Evolutionary conservation across 2,888 invertebrate species (phyloP).

Genomic region (Polydrusus pterygomalis): DNA sequence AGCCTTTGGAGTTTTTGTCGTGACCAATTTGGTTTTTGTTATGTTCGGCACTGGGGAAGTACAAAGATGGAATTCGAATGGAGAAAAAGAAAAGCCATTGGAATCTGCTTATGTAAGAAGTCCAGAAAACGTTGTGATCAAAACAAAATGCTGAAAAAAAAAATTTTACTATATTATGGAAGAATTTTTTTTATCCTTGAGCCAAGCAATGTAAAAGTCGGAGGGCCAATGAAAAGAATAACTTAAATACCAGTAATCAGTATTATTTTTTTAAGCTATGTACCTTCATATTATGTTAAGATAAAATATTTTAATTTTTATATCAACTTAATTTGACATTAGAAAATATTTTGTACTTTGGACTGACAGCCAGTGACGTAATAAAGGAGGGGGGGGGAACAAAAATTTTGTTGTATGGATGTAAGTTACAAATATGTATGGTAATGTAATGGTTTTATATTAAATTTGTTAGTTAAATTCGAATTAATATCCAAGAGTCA

Average conservation of each 20-base stretch:
- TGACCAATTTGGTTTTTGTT: constrained; percentile 80
- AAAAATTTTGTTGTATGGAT: too few species aligned
- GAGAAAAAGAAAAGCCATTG: constrained; percentile 49
- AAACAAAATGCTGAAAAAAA: constrained; percentile 45
- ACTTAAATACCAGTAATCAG: neutral
- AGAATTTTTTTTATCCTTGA: neutral
- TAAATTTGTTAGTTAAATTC: too few species aligned
- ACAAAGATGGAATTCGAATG: constrained; percentile 59
- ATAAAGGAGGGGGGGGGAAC: too few species aligned
- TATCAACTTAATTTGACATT: too few species aligned
- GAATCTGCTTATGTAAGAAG: constrained; percentile 43
- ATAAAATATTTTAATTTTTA: too few species aligned
- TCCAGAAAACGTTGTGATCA: constrained; percentile 32
- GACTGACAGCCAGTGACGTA: too few species aligned
- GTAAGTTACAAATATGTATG: too few species aligned
- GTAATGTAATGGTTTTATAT: too few species aligned
- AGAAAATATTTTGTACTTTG: too few species aligned
- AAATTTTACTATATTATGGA: neutral
- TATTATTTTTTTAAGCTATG: too few species aligned
- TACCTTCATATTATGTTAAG: too few species aligned
- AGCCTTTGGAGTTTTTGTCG: constrained; percentile 78
- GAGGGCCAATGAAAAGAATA: neutral
- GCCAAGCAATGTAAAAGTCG: neutral
- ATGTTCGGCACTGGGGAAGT: constrained; percentile 70
- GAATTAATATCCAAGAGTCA: too few species aligned